These are phyloP conservation scores for Dendrocincla tyrannina DNA, from an alignment of 2,797 vertebrate genomes.

Conservation along the genomic window DNA sequence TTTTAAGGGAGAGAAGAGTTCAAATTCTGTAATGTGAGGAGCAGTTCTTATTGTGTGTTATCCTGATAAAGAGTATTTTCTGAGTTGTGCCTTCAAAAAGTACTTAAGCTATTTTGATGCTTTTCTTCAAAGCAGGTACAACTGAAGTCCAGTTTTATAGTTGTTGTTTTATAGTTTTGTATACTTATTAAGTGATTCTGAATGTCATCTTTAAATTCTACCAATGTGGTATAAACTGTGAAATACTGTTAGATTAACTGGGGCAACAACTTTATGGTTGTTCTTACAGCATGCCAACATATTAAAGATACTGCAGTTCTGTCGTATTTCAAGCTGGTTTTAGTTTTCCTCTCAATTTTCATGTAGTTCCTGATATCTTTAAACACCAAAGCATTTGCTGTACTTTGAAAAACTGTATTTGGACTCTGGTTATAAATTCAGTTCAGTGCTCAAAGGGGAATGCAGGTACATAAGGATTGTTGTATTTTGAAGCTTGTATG, in stretches of 20 bases:
- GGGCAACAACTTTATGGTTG: too few relatives aligned
- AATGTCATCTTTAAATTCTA: background rate
- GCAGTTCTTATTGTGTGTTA: background rate
- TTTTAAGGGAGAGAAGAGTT: background rate
- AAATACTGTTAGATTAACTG: background rate
- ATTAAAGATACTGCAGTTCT: background rate
- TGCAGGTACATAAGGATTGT: accelerated
- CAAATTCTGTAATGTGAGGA: background rate
- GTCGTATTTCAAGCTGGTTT: background rate
- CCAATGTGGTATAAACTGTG: accelerated
- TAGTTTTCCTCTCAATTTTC: background rate
- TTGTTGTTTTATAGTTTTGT: background rate
- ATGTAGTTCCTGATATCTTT: background rate
- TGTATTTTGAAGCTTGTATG: background rate
- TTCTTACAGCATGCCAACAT: background rate
- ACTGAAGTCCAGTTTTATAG: background rate
- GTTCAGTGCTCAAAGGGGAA: background rate
- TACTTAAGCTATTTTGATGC: background rate
- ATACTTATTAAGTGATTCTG: background rate
- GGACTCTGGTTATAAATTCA: background rate
- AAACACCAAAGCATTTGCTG: background rate
- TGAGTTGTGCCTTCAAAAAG: background rate
- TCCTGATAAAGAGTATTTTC: background rate
- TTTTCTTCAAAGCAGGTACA: background rate
- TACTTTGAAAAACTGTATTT: background rate